phyloP scores from a whole-genome alignment of 2,113 vertebrate genomes.

The Lipophrys pholis region DNA sequence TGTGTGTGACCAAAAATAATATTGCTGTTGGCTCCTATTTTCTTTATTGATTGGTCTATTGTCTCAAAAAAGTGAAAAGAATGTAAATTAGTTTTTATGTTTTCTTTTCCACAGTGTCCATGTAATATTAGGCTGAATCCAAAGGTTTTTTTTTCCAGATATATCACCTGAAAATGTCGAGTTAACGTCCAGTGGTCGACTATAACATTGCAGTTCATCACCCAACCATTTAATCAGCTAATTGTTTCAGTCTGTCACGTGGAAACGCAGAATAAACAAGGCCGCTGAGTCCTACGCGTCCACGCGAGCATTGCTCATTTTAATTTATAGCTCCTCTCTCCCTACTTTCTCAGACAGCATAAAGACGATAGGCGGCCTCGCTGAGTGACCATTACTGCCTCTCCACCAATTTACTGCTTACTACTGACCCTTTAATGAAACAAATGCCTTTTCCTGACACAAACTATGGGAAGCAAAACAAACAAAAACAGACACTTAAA shows the following conservation, averaged over 20 bases:
- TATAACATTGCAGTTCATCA: neutral
- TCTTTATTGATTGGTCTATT: neutral
- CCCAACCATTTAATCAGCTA: neutral
- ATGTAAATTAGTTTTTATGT: neutral
- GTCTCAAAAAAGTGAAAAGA: neutral
- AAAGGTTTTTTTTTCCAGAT: neutral
- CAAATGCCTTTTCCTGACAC: constrained; percentile 85
- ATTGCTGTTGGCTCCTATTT: neutral
- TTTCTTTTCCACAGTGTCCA: neutral
- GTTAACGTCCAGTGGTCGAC: neutral
- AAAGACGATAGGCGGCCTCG: constrained; percentile 47
- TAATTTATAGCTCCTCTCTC: constrained; percentile 9
- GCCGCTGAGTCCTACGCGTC: neutral
- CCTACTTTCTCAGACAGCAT: constrained; percentile 47
- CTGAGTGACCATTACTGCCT: constrained; percentile 66
- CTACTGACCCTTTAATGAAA: constrained; percentile 84
- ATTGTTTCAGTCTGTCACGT: neutral
- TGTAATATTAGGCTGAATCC: neutral
- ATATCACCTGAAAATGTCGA: neutral
- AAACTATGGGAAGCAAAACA: constrained; percentile 87
- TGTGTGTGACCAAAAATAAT: neutral
- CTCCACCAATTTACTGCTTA: constrained; percentile 65
- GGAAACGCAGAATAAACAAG: constrained; percentile 1
- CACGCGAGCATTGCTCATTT: constrained; percentile 11
- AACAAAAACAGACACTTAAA: constrained; percentile 86